A percentile compares a stretch with the other conserved stretches of the same genome.
Evolutionary conservation across 2,113 vertebrate species (phyloP).

Genomic region (Labeo rohita): DNA sequence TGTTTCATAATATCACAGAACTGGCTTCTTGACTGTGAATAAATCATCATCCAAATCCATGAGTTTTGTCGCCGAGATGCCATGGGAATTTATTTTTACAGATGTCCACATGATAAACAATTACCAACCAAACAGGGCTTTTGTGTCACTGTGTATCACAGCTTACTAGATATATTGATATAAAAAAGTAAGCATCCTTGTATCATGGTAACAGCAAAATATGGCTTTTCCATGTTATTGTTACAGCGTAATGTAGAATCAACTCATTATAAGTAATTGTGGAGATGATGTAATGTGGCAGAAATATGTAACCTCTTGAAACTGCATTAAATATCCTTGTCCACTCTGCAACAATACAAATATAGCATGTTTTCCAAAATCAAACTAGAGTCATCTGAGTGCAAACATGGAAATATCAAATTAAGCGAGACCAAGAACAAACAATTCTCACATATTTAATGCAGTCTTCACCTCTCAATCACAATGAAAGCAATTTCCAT

Average conservation of each 20-base stretch:
- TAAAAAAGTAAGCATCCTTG: neutral
- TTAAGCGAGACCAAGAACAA: neutral
- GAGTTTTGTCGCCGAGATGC: too few species aligned
- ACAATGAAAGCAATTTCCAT: neutral
- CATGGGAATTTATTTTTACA: too few species aligned
- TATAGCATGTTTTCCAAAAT: neutral
- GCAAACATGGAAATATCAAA: neutral
- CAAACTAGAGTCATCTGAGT: neutral
- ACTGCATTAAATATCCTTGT: neutral
- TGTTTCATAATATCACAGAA: too few species aligned
- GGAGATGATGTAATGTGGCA: slow-evolving; percentile 25
- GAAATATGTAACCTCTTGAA: slow-evolving; percentile 6
- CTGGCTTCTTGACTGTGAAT: too few species aligned
- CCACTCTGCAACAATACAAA: neutral
- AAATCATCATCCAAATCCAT: too few species aligned
- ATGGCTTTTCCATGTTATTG: neutral
- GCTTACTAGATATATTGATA: neutral
- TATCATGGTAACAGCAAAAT: neutral
- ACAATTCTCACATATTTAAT: neutral
- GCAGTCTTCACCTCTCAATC: neutral
- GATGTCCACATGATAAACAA: too few species aligned
- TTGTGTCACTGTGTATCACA: neutral
- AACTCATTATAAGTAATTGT: neutral
- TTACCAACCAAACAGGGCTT: too few species aligned
- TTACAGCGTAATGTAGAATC: neutral